Conservation (phyloP, 2,888 invertebrate genomes). For the Bellardia bayeri region DNA sequence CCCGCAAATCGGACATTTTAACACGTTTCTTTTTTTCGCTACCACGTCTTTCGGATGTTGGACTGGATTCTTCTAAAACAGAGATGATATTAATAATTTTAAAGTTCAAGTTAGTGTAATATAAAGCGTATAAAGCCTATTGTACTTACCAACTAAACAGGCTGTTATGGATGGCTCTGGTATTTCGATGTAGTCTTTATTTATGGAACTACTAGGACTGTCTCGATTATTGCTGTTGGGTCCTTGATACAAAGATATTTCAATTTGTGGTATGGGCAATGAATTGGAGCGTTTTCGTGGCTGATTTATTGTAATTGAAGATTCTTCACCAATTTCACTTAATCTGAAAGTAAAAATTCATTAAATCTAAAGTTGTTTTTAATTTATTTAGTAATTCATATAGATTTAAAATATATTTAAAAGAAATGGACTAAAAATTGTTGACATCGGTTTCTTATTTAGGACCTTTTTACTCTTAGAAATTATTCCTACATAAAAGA, state of each 20-base stretch:
- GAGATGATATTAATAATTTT: not conserved
- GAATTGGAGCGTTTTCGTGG: conserved; percentile 96
- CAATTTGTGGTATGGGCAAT: conserved; percentile 96
- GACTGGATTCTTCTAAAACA: conserved; percentile 79
- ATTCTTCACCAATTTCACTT: conserved; percentile 94
- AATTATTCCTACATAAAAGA: too few species aligned
- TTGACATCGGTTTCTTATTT: not conserved
- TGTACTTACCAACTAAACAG: conserved; percentile 78
- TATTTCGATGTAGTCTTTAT: conserved; percentile 91
- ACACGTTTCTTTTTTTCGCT: conserved; percentile 95
- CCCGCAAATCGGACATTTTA: conserved; percentile 95
- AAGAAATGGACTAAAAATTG: too few species aligned
- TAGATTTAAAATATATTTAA: too few species aligned
- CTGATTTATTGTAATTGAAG: conserved; percentile 89
- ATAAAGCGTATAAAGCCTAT: not conserved
- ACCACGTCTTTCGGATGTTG: conserved; percentile 86
- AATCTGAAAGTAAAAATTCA: conserved; percentile 85
- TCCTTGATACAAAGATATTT: conserved; percentile 93
- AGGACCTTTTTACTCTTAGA: not conserved
- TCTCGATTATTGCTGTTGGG: conserved; percentile 85
- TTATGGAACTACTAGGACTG: conserved; percentile 83
- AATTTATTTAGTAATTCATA: too few species aligned
- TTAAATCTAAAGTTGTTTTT: too few species aligned
- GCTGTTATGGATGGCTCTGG: conserved; percentile 88
- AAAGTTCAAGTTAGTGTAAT: not conserved